Evolutionary conservation across 2,888 invertebrate species (phyloP).

Genomic region (Meghimatium bilineatum): DNA sequence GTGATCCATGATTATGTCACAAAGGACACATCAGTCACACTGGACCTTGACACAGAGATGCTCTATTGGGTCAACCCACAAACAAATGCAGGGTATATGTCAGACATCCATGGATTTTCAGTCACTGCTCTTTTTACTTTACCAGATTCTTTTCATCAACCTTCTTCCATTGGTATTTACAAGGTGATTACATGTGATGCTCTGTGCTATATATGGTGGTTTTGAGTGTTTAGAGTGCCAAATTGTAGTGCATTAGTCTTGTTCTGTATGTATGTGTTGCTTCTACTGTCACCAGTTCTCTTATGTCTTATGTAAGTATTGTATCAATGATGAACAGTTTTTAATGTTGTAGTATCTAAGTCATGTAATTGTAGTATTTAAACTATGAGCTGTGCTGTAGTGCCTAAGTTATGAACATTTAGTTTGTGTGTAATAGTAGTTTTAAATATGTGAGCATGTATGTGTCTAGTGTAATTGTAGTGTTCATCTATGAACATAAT

Average conservation of each 20-base stretch:
- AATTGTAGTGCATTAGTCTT: too few species aligned
- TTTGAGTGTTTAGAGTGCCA: neutral
- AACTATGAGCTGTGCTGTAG: too few species aligned
- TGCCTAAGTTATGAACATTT: neutral
- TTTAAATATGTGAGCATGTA: neutral
- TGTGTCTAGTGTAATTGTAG: neutral
- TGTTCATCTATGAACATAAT: neutral
- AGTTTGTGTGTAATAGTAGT: neutral
- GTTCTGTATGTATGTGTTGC: too few species aligned
- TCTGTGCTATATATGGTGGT: too few species aligned
- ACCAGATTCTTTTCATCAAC: too few species aligned
- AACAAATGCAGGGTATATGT: neutral
- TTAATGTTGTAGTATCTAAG: too few species aligned
- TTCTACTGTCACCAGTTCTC: too few species aligned
- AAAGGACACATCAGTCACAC: conserved; percentile 92
- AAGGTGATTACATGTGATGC: conserved; percentile 78
- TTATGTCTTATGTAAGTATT: too few species aligned
- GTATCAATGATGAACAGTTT: too few species aligned
- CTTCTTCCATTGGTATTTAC: conserved; percentile 86
- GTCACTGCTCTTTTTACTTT: neutral
- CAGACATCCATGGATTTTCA: neutral
- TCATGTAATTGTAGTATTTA: too few species aligned
- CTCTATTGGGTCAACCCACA: conserved; percentile 84
- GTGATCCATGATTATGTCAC: conserved; percentile 81
- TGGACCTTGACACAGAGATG: conserved; percentile 88